These are phyloP conservation scores for Coturnix japonica DNA, from an alignment of 2,113 vertebrate genomes.

Conservation along the genomic window DNA sequence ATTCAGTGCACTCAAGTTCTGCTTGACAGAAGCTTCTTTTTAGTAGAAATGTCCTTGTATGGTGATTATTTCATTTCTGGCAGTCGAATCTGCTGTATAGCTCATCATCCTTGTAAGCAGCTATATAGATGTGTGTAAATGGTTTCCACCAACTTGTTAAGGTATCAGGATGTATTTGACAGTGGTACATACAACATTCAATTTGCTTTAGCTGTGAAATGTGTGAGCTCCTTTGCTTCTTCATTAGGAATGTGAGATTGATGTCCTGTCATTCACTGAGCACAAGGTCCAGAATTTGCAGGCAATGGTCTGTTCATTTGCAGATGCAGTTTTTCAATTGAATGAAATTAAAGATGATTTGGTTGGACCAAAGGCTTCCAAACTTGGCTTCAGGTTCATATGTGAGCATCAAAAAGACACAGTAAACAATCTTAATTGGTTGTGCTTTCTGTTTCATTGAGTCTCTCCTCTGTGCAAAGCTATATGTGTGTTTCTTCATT, in stretches of 20 bases:
- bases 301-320: neutral
- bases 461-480: neutral
- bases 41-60: conserved; percentile 43
- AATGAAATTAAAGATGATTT: neutral
- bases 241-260: neutral
- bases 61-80: conserved; percentile 60
- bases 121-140: neutral
- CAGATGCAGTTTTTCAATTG: neutral
- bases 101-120: neutral
- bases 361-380: neutral
- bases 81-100: conserved; percentile 14
- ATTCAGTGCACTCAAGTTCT: conserved; percentile 10
- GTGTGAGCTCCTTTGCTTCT: neutral
- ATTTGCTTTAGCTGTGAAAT: conserved; percentile 7
- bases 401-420: neutral
- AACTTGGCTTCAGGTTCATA: neutral
- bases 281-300: neutral
- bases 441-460: neutral
- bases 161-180: neutral
- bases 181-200: conserved; percentile 12
- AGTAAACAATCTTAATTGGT: neutral
- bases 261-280: neutral
- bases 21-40: conserved; percentile 46
- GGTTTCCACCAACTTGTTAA: neutral
- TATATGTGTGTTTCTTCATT: neutral